These are phyloP conservation scores for Siniperca scherzeri DNA, from an alignment of 2,797 vertebrate species.

Conservation along the genomic window DNA sequence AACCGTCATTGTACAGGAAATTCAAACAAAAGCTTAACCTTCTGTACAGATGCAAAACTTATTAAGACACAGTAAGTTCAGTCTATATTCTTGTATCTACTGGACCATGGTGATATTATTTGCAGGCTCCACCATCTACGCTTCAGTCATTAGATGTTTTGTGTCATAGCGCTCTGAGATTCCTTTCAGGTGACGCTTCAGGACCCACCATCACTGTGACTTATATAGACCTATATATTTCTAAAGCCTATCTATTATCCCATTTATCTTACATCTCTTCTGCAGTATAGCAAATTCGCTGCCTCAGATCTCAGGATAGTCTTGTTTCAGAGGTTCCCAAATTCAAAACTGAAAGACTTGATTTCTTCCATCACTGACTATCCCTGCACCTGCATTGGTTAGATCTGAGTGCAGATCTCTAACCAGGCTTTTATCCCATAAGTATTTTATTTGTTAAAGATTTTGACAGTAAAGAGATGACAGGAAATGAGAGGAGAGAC, in stretches of 20 bases:
- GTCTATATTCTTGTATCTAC: background rate
- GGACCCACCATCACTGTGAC: background rate
- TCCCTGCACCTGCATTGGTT: background rate
- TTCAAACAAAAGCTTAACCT: background rate
- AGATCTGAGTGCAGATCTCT: too few relatives aligned
- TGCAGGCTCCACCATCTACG: background rate
- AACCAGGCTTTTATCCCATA: too few relatives aligned
- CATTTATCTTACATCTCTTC: too few relatives aligned
- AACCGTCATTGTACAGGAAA: background rate
- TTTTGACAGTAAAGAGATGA: too few relatives aligned
- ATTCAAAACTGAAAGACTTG: too few relatives aligned
- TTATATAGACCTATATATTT: background rate
- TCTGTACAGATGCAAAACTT: background rate
- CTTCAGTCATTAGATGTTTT: background rate
- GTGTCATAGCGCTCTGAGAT: background rate
- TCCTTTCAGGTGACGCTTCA: background rate
- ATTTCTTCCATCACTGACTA: too few relatives aligned
- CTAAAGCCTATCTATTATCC: too few relatives aligned
- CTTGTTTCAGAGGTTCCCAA: too few relatives aligned
- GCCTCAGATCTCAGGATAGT: too few relatives aligned
- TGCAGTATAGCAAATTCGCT: too few relatives aligned
- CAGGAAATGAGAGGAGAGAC: too few relatives aligned
- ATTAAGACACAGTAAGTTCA: background rate
- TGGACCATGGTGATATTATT: background rate
- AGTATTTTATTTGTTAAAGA: too few relatives aligned